Evolutionary conservation across 2,888 invertebrate species (phyloP).

Genomic region (Drosophila engyochracea): DNA sequence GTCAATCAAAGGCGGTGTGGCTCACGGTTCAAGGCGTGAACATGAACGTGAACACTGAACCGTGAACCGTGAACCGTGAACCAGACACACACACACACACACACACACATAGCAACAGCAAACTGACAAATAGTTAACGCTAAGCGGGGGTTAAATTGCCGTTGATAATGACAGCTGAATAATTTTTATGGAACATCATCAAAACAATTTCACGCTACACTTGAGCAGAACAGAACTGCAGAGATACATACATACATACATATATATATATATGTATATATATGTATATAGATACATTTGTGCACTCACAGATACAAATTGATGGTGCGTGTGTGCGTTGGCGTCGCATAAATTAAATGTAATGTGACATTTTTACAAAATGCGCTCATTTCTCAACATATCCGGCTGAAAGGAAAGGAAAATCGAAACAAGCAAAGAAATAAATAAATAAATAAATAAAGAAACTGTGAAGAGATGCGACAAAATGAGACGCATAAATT

Average conservation of each 20-base stretch:
- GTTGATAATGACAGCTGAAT: slow-evolving; percentile 64
- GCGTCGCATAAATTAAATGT: slow-evolving; percentile 83
- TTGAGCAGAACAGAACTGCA: slow-evolving; percentile 46
- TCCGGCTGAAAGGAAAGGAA: slow-evolving; percentile 63
- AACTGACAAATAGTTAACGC: slow-evolving; percentile 61
- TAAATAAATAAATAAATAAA: slow-evolving; percentile 8
- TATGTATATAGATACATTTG: slow-evolving; percentile 3
- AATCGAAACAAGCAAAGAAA: slow-evolving; percentile 12
- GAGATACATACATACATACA: slow-evolving; percentile 6
- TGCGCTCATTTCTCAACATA: slow-evolving; percentile 84
- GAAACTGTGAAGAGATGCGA: slow-evolving; percentile 45
- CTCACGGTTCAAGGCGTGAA: slow-evolving; percentile 46
- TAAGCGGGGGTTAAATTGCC: slow-evolving; percentile 64
- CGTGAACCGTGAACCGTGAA: slow-evolving; percentile 15
- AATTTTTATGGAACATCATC: slow-evolving; percentile 61
- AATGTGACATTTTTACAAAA: slow-evolving; percentile 85
- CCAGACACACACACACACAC: not conserved
- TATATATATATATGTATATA: no score
- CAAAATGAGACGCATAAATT: slow-evolving; percentile 76
- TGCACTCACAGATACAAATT: slow-evolving; percentile 42
- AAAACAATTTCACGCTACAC: slow-evolving; percentile 74
- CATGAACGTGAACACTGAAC: slow-evolving; percentile 38
- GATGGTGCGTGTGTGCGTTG: slow-evolving; percentile 42
- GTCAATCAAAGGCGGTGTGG: slow-evolving; percentile 53
- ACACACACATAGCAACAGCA: not conserved